phyloP scores from a whole-genome alignment of 2,113 vertebrate species.

The Brachirus orientalis region DNA sequence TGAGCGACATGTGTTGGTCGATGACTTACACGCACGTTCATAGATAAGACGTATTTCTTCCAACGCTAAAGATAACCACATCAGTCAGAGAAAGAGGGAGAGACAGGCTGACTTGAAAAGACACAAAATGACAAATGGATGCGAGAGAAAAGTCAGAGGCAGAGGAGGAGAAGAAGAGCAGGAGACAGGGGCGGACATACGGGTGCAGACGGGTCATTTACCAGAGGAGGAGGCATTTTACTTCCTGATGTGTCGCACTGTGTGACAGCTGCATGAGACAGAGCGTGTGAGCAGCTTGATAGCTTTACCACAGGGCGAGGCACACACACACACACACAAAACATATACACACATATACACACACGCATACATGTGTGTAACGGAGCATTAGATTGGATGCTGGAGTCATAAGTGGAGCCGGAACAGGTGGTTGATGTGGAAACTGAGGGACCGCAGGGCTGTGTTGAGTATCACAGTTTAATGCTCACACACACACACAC shows the following conservation, averaged over 20 bases:
- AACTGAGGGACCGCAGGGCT: conserved; percentile 20
- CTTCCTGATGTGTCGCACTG: conserved; percentile 32
- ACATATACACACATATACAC: conserved; percentile 6
- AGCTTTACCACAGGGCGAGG: conserved; percentile 26
- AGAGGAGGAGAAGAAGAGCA: conserved; percentile 1
- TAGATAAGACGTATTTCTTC: too few relatives aligned
- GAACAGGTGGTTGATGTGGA: conserved; percentile 69
- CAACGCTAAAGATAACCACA: too few relatives aligned
- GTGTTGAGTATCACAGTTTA: neutral
- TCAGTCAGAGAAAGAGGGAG: too few relatives aligned
- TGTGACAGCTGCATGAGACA: conserved; percentile 41
- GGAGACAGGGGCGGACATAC: too few relatives aligned
- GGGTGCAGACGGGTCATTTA: conserved; percentile 21
- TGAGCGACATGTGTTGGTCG: too few relatives aligned
- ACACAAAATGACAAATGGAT: neutral
- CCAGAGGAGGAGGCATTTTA: conserved; percentile 22
- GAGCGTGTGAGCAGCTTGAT: conserved; percentile 7
- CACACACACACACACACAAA: conserved; percentile 6
- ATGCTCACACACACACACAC: neutral
- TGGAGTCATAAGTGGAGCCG: conserved; percentile 22
- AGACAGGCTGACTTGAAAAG: neutral
- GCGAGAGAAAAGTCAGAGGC: neutral
- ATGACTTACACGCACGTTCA: too few relatives aligned
- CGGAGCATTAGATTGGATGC: conserved; percentile 57
- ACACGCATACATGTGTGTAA: conserved; percentile 22